Conservation (phyloP, 2,797 vertebrate genomes). For the Bryconaethiops microstoma region DNA sequence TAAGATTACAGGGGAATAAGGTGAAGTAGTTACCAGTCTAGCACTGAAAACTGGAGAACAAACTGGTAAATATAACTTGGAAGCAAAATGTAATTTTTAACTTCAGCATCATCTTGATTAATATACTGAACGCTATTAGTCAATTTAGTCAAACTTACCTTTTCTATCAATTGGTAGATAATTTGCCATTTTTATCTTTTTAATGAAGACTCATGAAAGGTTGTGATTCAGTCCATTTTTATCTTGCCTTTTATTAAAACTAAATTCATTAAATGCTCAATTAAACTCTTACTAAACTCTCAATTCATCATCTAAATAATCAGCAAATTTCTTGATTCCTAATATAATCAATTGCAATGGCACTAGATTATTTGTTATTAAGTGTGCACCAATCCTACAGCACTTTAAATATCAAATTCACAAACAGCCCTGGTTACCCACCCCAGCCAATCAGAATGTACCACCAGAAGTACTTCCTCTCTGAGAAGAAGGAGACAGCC, state of each 20-base stretch:
- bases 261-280: not conserved
- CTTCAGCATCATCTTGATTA: too few species aligned
- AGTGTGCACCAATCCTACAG: not conserved
- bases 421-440: constrained; percentile 65
- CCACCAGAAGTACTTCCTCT: constrained; percentile 97
- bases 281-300: not conserved
- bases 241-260: too few species aligned
- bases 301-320: not conserved
- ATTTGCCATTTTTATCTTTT: too few species aligned
- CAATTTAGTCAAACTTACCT: too few species aligned
- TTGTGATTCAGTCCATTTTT: too few species aligned
- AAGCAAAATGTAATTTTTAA: not conserved
- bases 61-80: not conserved
- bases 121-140: too few species aligned
- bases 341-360: not conserved
- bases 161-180: too few species aligned
- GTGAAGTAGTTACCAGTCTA: not conserved
- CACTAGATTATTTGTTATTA: not conserved
- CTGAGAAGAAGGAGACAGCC: constrained; percentile 95
- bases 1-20: not conserved
- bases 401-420: constrained; percentile 9
- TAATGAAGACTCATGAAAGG: too few species aligned
- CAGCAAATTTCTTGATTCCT: not conserved
- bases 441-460: constrained; percentile 98
- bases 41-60: not conserved